Base-by-base conservation (phyloP, 2,113 vertebrate species). In the Oncorhynchus nerka region DNA sequence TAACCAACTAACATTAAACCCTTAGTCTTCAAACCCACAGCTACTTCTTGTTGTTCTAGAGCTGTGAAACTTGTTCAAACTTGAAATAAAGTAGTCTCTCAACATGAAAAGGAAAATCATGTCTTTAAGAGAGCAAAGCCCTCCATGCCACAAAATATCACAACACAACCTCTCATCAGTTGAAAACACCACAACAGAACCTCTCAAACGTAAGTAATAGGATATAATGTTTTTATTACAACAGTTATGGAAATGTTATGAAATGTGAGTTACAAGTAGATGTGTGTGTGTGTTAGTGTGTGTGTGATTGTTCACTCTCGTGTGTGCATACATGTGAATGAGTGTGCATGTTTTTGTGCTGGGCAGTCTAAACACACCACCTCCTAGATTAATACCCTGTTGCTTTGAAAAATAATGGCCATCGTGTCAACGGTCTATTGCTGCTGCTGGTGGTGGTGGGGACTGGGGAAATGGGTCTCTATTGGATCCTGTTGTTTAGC, bases 401-500 rank as follows among this genome's bases (percentile, higher is more conserved):
- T 24, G 64, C 65, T 15, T 48, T 68, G 32, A 72, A 76, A 55
- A 79, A 75, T 77, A 83, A 85, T 80, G 83, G 67, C 78, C 72
- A 80, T 73, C 67, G 71, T n/a, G 16, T 68, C 74, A 80, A 62
- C 83, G 70, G 71, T 74, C 76, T 82, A 75, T 84, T 75, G 73
- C 57, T 64, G 48, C 61, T 16, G 71, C 75, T 4, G 59, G 48
- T 16, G 71, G 78, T 6, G 51, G 69, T 64, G 77, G 79, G 82
- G 55, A 74, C 77, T 65, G 84, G 68, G 39, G 39, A 16, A 30
- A 85, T 70, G 62, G 65, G 82, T 89, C 81, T 78, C 77, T 20
- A 49, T 79, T 83, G 85, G 84, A 88, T 80, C 79, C 76, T 20
- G 57, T 79, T 83, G 86, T 83, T 86, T 86, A 75, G 76, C 73